Evolutionary conservation across 2,113 vertebrate species (phyloP).

Genomic region (Phoxinus phoxinus): DNA sequence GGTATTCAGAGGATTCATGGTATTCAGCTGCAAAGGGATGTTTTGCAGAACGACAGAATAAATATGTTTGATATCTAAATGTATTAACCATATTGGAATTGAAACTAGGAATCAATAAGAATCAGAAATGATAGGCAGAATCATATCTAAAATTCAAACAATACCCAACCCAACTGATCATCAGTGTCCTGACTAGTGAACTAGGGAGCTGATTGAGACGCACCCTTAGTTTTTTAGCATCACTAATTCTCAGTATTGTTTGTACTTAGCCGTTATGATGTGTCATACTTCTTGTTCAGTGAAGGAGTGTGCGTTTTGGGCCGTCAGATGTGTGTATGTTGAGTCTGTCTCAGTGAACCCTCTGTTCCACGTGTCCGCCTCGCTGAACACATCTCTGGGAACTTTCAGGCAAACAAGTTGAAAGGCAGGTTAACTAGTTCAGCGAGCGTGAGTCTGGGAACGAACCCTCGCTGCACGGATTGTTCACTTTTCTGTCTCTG

Average conservation of each 20-base stretch:
- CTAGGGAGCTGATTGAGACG: too few species aligned
- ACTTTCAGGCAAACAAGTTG: slow-evolving; percentile 24
- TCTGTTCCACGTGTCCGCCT: neutral
- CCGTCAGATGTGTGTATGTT: neutral
- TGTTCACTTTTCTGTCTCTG: neutral
- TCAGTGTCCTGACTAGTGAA: too few species aligned
- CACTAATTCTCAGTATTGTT: neutral
- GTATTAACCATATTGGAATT: too few species aligned
- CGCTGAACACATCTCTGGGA: slow-evolving; percentile 15
- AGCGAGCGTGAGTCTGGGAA: slow-evolving; percentile 16
- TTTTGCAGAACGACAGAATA: too few species aligned
- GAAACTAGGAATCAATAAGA: too few species aligned
- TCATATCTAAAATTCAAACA: too few species aligned
- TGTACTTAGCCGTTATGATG: neutral
- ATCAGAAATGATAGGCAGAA: too few species aligned
- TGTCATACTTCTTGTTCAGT: neutral
- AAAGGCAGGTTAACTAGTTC: slow-evolving; percentile 34
- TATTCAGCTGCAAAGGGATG: too few species aligned
- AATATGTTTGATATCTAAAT: too few species aligned
- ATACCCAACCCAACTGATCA: too few species aligned
- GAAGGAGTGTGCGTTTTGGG: neutral
- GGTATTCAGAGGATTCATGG: too few species aligned
- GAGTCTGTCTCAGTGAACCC: slow-evolving; percentile 2
- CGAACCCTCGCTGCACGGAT: neutral
- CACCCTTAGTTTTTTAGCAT: too few species aligned